A percentile compares a stretch with the other conserved stretches of the same genome.
Evolutionary conservation across 2,888 invertebrate genomes (phyloP).

Genomic region (Drosophila paranaensis): DNA sequence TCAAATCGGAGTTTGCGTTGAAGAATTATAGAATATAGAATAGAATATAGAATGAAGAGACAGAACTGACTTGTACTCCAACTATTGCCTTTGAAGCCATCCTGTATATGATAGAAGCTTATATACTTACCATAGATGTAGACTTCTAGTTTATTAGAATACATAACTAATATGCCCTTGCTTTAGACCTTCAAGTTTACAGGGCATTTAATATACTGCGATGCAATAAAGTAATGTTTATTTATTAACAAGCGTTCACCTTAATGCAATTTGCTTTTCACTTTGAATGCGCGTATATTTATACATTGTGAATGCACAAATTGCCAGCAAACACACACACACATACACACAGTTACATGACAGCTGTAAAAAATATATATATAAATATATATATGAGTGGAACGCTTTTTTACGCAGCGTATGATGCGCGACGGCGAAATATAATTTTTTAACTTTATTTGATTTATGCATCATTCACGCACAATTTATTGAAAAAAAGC

Average conservation of each 20-base stretch:
- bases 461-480: conserved; percentile 76
- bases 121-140: too few relatives aligned
- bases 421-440: conserved; percentile 18
- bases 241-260: conserved; percentile 39
- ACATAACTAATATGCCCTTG: neutral
- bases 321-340: conserved; percentile 2
- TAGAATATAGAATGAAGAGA: too few relatives aligned
- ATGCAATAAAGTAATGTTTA: conserved; percentile 28
- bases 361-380: neutral
- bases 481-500: conserved; percentile 64
- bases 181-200: neutral
- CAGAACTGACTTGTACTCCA: too few relatives aligned
- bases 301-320: conserved; percentile 5
- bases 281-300: conserved; percentile 28
- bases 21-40: too few relatives aligned
- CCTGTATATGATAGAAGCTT: too few relatives aligned
- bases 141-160: neutral
- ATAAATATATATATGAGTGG: neutral
- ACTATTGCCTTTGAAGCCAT: too few relatives aligned
- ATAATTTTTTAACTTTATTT: conserved; percentile 60
- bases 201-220: neutral
- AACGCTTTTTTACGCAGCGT: conserved; percentile 33
- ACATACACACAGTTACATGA: conserved; percentile 5
- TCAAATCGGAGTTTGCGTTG: too few relatives aligned
- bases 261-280: conserved; percentile 51